Conservation (phyloP, 1,140 invertebrate species). For the Solen grandis region DNA sequence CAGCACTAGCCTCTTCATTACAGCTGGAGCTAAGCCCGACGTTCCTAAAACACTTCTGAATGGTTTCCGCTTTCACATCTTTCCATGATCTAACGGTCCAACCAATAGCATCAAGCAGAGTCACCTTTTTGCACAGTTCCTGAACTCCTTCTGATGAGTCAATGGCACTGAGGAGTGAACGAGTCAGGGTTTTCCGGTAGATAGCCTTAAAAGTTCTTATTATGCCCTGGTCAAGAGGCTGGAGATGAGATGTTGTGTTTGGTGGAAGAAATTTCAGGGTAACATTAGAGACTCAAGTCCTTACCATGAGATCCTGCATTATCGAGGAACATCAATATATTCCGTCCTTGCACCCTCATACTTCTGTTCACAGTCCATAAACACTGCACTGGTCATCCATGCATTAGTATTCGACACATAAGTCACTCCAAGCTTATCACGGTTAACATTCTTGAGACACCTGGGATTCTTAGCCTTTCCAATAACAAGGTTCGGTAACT, state of each 20-base stretch:
- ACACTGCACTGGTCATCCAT: conserved; percentile 70
- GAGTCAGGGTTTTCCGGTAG: conserved; percentile 1
- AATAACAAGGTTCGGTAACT: conserved; percentile 51
- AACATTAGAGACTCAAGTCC: conserved; percentile 65
- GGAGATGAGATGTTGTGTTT: neutral
- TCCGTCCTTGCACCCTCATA: conserved; percentile 53
- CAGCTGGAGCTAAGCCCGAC: neutral
- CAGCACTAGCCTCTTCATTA: neutral
- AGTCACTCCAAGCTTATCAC: neutral
- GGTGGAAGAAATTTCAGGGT: conserved; percentile 76
- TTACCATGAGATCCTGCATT: conserved; percentile 64
- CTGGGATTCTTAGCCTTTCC: conserved; percentile 55
- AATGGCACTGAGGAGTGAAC: conserved; percentile 7
- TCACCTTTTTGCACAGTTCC: neutral
- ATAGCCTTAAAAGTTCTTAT: conserved; percentile 8
- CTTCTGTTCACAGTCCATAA: conserved; percentile 65
- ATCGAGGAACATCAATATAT: conserved; percentile 65
- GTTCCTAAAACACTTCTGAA: neutral
- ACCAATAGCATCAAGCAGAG: conserved; percentile 4
- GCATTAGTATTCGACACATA: conserved; percentile 50
- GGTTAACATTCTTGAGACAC: conserved; percentile 45
- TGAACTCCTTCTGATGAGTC: neutral
- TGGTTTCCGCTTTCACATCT: neutral
- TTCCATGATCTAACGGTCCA: conserved; percentile 12
- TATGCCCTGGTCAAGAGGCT: neutral